A percentile compares a stretch with the other conserved stretches of the same genome.
Conservation (phyloP, 2,113 vertebrate species). For the Gavia stellata region DNA sequence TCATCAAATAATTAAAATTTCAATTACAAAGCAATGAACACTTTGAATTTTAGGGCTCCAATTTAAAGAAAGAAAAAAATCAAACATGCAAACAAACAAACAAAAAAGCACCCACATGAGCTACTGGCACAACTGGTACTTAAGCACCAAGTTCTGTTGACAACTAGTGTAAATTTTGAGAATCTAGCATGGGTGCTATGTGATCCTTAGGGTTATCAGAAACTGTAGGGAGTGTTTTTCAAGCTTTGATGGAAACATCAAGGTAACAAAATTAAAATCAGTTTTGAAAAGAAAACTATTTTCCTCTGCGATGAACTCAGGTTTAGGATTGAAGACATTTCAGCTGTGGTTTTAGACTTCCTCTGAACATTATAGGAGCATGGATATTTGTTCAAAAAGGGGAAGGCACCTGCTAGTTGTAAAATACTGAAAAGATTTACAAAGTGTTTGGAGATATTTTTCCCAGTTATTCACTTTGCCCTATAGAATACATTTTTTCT, state of each 20-base stretch:
- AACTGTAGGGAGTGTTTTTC: background rate
- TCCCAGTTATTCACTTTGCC: background rate
- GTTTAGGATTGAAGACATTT: background rate
- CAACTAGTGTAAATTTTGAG: background rate
- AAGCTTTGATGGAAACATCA: background rate
- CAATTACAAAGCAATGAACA: background rate
- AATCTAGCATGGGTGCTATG: background rate
- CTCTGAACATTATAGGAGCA: background rate
- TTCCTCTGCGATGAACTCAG: background rate
- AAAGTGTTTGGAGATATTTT: background rate
- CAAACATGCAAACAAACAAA: background rate
- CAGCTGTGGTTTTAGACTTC: background rate
- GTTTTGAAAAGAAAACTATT: background rate
- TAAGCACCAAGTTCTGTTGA: background rate
- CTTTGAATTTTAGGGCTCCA: background rate
- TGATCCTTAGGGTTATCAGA: background rate
- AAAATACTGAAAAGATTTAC: background rate
- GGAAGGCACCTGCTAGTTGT: background rate
- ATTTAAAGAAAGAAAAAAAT: background rate
- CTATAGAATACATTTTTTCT: background rate
- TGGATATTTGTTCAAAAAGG: background rate
- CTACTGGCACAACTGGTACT: background rate
- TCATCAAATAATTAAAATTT: background rate
- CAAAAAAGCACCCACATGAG: accelerated
- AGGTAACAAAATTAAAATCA: background rate